phyloP scores from a whole-genome alignment of 2,888 invertebrate genomes.

The Masnerella sp. region DNA sequence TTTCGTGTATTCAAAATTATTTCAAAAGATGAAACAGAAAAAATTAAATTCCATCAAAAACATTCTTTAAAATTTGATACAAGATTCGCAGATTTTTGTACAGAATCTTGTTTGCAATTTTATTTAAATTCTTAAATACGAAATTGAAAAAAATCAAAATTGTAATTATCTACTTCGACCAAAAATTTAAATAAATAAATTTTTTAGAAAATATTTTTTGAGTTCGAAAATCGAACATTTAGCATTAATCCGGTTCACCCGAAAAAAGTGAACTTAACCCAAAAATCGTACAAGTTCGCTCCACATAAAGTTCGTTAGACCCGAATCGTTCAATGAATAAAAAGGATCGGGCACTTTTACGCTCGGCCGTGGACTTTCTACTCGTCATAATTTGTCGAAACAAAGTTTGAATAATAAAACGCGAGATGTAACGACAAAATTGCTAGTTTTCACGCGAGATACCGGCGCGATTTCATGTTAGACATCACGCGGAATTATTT shows the following conservation, averaged over 20 bases:
- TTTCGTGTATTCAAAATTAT: no score
- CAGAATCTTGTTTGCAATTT: no score
- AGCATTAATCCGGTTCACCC: neutral
- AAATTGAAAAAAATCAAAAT: no score
- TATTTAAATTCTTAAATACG: no score
- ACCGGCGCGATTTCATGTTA: slow-evolving; percentile 48
- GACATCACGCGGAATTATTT: slow-evolving; percentile 41
- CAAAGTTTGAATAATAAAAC: slow-evolving; percentile 53
- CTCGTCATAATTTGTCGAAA: slow-evolving; percentile 46
- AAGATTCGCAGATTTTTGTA: no score
- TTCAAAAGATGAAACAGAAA: no score
- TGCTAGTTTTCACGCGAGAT: slow-evolving; percentile 53
- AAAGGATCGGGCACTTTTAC: slow-evolving; percentile 23
- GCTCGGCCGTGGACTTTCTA: slow-evolving; percentile 41
- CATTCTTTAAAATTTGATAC: no score
- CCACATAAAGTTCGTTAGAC: slow-evolving; percentile 37
- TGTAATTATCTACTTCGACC: no score
- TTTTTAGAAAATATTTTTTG: no score
- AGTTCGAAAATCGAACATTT: no score
- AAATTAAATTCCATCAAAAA: no score
- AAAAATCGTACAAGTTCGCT: slow-evolving; percentile 10
- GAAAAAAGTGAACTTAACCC: slow-evolving; percentile 23
- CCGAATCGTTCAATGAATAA: slow-evolving; percentile 26
- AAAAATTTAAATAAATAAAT: neutral
- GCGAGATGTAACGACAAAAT: slow-evolving; percentile 48